Base-by-base conservation (phyloP, 2,888 invertebrate genomes). In the Phlogophora meticulosa region DNA sequence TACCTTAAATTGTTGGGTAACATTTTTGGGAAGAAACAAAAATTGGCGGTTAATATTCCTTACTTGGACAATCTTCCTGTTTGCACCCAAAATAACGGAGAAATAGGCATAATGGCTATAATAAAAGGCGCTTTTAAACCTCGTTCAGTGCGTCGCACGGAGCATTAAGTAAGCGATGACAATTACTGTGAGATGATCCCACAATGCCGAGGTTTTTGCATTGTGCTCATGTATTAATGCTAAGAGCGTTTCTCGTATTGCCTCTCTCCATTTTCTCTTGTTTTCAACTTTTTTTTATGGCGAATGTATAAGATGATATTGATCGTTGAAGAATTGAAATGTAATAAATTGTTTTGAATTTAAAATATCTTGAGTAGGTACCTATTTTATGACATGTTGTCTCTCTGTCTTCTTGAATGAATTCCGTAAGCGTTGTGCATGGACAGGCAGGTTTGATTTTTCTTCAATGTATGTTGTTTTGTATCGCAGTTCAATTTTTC, bases 111-210 rank as follows among this genome's bases (percentile, higher is more conserved):
- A 72, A 71, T 45, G 2, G 22, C 22, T 36, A n/a, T 48, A 75
- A 49, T 48, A 40, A 71, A 63, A 70, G 36, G 40, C 15, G 10
- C 28, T 52, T 48, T 43, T 51, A 45, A 55, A 36, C 17, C 67
- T 52, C 49, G 42, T 49, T 59, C 61, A 56, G 34, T 15, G 61
- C 66, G 38, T 48, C 48, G 52, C 58, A 48, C 52, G 45, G 51
- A 45, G 46, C 67, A 67, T 75, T 75, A 67, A 78, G 66, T 70
- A 70, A 71, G 60, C 46, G 60, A 77, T 71, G 60, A 71, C 67
- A 77, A 77, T 76, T 80, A 76, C 69, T 64, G 58, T 67, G 59
- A 66, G 78, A 73, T 73, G 63, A 79, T 78, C 78, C 53, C 70
- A 79, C 77, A 79, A 70, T 74, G 74, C 63, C 61, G 69, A 55